These are phyloP conservation scores for Phengaris arion DNA, from an alignment of 2,888 invertebrate species.

Conservation along the genomic window DNA sequence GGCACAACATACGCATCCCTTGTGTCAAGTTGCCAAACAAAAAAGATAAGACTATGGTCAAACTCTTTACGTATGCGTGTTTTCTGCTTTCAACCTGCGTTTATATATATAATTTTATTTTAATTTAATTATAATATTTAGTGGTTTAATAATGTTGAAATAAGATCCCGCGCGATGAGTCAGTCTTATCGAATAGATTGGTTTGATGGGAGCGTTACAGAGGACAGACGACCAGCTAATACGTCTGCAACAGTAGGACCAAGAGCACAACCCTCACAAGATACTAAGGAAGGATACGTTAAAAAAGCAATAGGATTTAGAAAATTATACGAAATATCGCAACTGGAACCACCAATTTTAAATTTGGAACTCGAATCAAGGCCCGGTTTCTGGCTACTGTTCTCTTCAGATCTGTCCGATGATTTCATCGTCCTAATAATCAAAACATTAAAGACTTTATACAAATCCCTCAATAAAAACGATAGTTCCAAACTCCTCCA, in stretches of 20 bases:
- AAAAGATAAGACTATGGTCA: too few species aligned
- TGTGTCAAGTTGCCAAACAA: too few species aligned
- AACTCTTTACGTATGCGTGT: too few species aligned
- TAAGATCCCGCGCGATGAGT: slow-evolving; percentile 49
- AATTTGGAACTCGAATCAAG: slow-evolving; percentile 25
- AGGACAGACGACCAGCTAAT: slow-evolving; percentile 51
- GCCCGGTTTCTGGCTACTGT: slow-evolving; percentile 22
- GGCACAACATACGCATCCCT: too few species aligned
- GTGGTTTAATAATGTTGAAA: not conserved
- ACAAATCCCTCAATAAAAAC: slow-evolving; percentile 52
- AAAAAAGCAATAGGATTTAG: slow-evolving; percentile 28
- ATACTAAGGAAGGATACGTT: slow-evolving; percentile 40
- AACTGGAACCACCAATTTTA: slow-evolving; percentile 15
- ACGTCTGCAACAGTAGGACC: slow-evolving; percentile 57
- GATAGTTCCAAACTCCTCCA: slow-evolving; percentile 58
- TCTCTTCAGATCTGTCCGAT: slow-evolving; percentile 15
- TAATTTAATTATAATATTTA: too few species aligned
- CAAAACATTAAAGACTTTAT: slow-evolving; percentile 38
- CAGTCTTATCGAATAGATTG: slow-evolving; percentile 70
- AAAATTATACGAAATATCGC: slow-evolving; percentile 26
- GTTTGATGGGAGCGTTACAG: slow-evolving; percentile 71
- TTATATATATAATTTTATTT: too few species aligned
- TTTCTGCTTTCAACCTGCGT: too few species aligned
- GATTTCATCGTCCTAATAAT: slow-evolving; percentile 18
- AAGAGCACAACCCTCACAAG: slow-evolving; percentile 40